phyloP scores from a whole-genome alignment of 2,888 invertebrate species.

The Drosophila bunnanda region DNA sequence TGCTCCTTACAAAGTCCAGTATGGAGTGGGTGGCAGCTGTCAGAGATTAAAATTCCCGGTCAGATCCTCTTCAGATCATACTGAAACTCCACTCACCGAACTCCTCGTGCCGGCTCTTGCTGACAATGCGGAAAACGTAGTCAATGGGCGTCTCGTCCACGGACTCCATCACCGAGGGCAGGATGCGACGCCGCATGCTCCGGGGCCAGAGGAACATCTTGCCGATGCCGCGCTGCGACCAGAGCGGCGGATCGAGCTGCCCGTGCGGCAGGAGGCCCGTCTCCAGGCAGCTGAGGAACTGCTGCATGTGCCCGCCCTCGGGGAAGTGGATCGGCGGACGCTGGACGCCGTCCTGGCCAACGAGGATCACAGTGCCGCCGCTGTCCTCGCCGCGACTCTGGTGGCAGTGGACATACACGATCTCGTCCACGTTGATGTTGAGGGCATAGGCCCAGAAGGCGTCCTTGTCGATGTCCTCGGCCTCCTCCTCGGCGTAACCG shows the following conservation, averaged over 20 bases:
- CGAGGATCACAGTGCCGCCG: slow-evolving; percentile 94
- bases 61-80: background rate
- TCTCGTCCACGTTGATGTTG: slow-evolving; percentile 94
- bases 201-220: slow-evolving; percentile 87
- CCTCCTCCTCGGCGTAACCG: slow-evolving; percentile 90
- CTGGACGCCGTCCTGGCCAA: slow-evolving; percentile 97
- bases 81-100: slow-evolving; percentile 86
- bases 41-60: background rate
- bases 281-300: slow-evolving; percentile 96
- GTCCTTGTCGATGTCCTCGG: slow-evolving; percentile 88
- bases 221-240: slow-evolving; percentile 93
- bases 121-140: slow-evolving; percentile 96
- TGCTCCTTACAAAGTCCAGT: slow-evolving; percentile 86
- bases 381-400: slow-evolving; percentile 90
- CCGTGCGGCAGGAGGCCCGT: slow-evolving; percentile 93
- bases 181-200: slow-evolving; percentile 87
- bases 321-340: slow-evolving; percentile 97
- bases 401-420: slow-evolving; percentile 98
- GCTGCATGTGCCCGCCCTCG: slow-evolving; percentile 93
- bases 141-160: slow-evolving; percentile 88
- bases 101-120: slow-evolving; percentile 90
- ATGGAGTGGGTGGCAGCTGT: slow-evolving; percentile 89
- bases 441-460: slow-evolving; percentile 96
- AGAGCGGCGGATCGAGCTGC: slow-evolving; percentile 95
- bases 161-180: slow-evolving; percentile 88